Percentiles rank a stretch among this genome's conserved stretches.
Conservation (phyloP, 1,140 invertebrate species). For the Dendrolimus punctatus region DNA sequence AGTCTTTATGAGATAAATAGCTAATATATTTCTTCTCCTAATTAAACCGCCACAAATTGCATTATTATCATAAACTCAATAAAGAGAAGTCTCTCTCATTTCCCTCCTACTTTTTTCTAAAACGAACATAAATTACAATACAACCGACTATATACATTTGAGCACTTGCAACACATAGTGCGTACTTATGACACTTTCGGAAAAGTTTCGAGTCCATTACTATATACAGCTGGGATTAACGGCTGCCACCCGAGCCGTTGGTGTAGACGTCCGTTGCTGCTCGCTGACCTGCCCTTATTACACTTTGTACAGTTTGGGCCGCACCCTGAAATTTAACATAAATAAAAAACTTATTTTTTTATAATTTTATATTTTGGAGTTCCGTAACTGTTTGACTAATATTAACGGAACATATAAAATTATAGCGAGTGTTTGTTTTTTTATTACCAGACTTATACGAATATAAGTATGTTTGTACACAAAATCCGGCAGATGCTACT, state of each 20-base stretch:
- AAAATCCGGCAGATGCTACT: too few relatives aligned
- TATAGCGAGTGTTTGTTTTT: too few relatives aligned
- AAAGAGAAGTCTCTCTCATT: too few relatives aligned
- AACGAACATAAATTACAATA: constrained; percentile 4
- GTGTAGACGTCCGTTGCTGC: constrained; percentile 57
- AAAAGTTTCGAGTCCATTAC: constrained; percentile 54
- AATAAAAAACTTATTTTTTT: background rate
- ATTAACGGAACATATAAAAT: too few relatives aligned
- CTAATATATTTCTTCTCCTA: too few relatives aligned
- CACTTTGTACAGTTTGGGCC: constrained; percentile 66
- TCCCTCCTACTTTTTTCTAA: background rate
- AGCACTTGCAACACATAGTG: constrained; percentile 63
- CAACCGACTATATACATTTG: constrained; percentile 53
- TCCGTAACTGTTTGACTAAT: too few relatives aligned
- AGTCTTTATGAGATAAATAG: too few relatives aligned
- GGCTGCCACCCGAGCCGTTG: constrained; percentile 50
- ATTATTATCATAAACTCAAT: too few relatives aligned
- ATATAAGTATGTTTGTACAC: too few relatives aligned
- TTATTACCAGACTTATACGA: too few relatives aligned
- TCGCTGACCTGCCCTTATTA: constrained; percentile 57
- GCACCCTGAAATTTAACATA: constrained; percentile 55
- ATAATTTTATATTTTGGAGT: too few relatives aligned
- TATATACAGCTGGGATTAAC: constrained; percentile 11
- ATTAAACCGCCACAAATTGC: too few relatives aligned
- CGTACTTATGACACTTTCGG: constrained; percentile 65